Evolutionary conservation across 2,797 vertebrate species (phyloP), one percentile per base, ranked within the genome.

Genomic region (Tangara arthus): DNA sequence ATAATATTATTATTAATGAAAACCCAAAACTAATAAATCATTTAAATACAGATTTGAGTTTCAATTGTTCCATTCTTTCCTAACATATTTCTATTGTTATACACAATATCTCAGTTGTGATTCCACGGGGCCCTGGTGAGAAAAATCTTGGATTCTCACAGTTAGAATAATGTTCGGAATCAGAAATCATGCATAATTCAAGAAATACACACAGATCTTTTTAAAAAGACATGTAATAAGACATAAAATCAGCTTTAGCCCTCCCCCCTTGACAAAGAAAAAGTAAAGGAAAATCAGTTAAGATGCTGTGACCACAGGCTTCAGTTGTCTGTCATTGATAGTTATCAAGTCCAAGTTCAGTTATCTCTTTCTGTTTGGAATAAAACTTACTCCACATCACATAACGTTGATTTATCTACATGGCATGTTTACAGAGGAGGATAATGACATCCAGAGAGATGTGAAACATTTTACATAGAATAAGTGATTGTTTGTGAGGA

Each of bases 181-280:
- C 73, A 91, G 34, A 89, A 82, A 2, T 47, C 46, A 80, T 50
- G 27, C 41, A 19, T 57, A 66, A 63, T 50, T 71, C 6, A 57
- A 73, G 27, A 85, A n/a, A 80, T 34, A 64, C 5, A 42, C 5
- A 60, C 7, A 32, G 8, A 32, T 50, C 39, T 66, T 87, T 64
- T 83, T 17, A 28, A 79, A 64, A 61, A 46, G 3, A 12, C 1
- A 2, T 12, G 4, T 59, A 68, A 72, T 4, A 76, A 78, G 16
- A 42, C 12, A 30, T 15, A 63, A 79, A 82, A 82, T 66, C 34
- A 79, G 10, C 6, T 39, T 69, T 21, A 46, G 11, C 2, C 13
- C 2, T 1, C 4, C 4, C 3, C 2, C 1, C 1, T 11, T 1
- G 2, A 49, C 15, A 65, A 56, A 47, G 4, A n/a, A 41, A 44